A percentile compares a stretch with the other conserved stretches of the same genome.
phyloP scores from a whole-genome alignment of 2,797 vertebrate species.

The Sitta carolinensis region DNA sequence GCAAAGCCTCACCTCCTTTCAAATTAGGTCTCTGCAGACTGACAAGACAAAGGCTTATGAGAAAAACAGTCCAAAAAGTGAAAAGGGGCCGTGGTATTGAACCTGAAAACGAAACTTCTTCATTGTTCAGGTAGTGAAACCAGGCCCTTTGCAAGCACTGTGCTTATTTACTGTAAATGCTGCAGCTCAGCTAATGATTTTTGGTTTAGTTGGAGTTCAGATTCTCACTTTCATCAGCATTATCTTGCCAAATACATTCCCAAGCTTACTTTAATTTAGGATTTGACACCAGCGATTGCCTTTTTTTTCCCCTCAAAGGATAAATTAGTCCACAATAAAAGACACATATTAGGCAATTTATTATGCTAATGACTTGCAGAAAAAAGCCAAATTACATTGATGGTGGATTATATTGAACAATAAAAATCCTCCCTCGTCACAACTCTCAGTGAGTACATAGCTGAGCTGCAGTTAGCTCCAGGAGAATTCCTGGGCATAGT shows the following conservation, averaged over 20 bases:
- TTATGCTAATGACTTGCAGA: slow-evolving; percentile 46
- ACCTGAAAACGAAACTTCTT: not conserved
- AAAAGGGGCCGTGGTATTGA: not conserved
- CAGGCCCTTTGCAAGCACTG: not conserved
- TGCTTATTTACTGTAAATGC: slow-evolving; percentile 16
- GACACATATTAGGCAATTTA: slow-evolving; percentile 42
- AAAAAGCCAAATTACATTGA: slow-evolving; percentile 42
- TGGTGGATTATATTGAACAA: slow-evolving; percentile 4
- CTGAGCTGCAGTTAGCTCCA: not conserved
- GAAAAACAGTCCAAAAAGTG: not conserved
- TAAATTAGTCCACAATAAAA: slow-evolving; percentile 47
- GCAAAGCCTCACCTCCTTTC: not conserved
- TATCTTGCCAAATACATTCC: slow-evolving; percentile 33
- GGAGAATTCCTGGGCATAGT: not conserved
- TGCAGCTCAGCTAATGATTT: slow-evolving; percentile 15
- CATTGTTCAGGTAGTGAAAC: not conserved
- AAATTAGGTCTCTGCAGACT: not conserved
- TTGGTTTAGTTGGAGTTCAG: not conserved
- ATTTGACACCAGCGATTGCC: not conserved
- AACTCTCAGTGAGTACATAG: not conserved
- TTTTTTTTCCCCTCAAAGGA: not conserved
- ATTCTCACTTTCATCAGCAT: slow-evolving; percentile 36
- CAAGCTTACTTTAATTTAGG: slow-evolving; percentile 51
- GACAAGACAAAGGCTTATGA: not conserved
- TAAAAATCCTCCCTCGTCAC: not conserved